Evolutionary conservation across 2,888 invertebrate genomes (phyloP).

Genomic region (Rhopalosiphum nymphaeae): DNA sequence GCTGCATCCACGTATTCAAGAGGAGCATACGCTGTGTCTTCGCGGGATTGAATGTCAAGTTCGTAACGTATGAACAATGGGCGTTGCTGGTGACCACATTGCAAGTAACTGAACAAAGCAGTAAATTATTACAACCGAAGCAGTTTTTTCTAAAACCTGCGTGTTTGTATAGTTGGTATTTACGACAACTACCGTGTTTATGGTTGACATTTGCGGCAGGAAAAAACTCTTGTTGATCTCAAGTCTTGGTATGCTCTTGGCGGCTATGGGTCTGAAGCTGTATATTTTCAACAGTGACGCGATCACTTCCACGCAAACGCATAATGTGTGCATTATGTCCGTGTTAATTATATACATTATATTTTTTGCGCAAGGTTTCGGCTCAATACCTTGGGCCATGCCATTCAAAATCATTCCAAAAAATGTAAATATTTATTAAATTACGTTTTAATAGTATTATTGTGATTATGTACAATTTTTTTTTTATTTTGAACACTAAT

Average conservation of each 20-base stretch:
- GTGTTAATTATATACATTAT: background rate
- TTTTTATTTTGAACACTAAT: background rate
- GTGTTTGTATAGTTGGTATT: background rate
- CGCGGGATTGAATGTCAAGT: background rate
- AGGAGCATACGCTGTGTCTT: background rate
- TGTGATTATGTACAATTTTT: background rate
- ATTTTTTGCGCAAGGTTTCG: conserved; percentile 1
- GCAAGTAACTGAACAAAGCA: background rate
- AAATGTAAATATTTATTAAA: conserved; percentile 11
- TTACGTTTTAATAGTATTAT: background rate
- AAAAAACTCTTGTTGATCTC: conserved; percentile 29
- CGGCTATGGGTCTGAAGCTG: background rate
- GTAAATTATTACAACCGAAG: background rate
- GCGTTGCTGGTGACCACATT: background rate
- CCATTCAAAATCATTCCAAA: background rate
- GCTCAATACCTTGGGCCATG: conserved; percentile 16
- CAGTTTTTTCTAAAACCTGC: background rate
- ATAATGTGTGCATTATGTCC: background rate
- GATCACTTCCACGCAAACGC: no score
- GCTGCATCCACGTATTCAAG: background rate
- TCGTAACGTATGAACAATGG: conserved; percentile 11
- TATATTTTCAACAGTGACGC: background rate
- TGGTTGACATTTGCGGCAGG: conserved; percentile 11
- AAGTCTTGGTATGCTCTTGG: background rate
- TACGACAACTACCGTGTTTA: background rate